Percentiles rank a stretch among this genome's conserved stretches.
These are phyloP conservation scores for Zapornia atra DNA, from an alignment of 2,113 vertebrate genomes.

Conservation along the genomic window DNA sequence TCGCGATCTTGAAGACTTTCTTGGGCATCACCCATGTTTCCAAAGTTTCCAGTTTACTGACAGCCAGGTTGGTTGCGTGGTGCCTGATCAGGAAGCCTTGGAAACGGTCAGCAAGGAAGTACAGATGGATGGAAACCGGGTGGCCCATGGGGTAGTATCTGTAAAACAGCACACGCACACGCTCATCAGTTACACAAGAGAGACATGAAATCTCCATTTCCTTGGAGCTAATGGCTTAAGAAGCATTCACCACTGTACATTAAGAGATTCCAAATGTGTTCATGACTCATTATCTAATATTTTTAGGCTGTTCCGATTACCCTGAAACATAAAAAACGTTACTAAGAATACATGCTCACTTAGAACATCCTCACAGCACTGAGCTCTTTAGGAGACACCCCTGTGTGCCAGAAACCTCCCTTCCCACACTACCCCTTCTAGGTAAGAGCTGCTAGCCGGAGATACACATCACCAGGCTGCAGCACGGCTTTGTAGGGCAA, in stretches of 20 bases:
- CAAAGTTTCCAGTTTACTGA: constrained; percentile 94
- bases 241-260: neutral
- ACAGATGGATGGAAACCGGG: constrained; percentile 91
- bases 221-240: neutral
- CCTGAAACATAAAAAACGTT: neutral
- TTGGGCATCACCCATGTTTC: constrained; percentile 96
- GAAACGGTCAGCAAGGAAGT: constrained; percentile 96
- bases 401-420: neutral
- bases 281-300: constrained; percentile 8
- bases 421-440: neutral
- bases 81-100: constrained; percentile 95
- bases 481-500: neutral
- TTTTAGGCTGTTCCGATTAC: neutral
- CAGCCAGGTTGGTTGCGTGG: constrained; percentile 93
- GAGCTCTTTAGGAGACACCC: neutral
- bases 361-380: neutral
- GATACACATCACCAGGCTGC: neutral
- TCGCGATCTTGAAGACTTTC: constrained; percentile 89
- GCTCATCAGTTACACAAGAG: neutral
- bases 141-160: constrained; percentile 97
- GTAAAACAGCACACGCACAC: constrained; percentile 4
- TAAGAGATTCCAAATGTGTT: neutral
- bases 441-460: neutral
- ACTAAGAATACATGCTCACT: neutral
- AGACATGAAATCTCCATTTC: neutral